These are phyloP conservation scores for Antechinus stuartii DNA, from an alignment of 2,113 vertebrate genomes.

Conservation along the genomic window DNA sequence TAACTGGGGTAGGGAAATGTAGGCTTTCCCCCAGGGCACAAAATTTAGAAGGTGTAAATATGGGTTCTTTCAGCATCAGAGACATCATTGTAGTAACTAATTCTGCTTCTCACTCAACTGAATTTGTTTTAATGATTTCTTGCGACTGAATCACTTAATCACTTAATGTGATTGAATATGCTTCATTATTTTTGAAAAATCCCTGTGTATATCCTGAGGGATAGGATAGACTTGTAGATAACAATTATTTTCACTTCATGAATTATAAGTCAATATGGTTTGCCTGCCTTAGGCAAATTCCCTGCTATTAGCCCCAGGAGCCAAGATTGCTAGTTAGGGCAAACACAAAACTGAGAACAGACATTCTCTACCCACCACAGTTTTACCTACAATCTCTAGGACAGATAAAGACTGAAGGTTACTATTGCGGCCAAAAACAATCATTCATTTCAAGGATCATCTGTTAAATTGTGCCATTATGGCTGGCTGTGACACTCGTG, in stretches of 20 bases:
- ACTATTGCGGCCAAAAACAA: neutral
- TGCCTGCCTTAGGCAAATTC: neutral
- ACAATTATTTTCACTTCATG: neutral
- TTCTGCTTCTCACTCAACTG: neutral
- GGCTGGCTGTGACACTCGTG: neutral
- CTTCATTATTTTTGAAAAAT: neutral
- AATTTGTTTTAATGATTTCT: neutral
- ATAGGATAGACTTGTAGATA: neutral
- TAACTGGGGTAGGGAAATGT: neutral
- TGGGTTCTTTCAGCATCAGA: neutral
- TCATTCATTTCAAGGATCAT: neutral
- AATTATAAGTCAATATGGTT: neutral
- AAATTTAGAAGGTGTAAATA: neutral
- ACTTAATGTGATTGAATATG: neutral
- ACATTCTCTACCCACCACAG: neutral
- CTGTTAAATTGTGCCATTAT: neutral
- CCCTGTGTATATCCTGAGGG: neutral
- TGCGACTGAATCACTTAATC: neutral
- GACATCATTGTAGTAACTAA: neutral
- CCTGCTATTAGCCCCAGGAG: neutral
- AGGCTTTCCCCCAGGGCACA: neutral
- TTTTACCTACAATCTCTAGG: neutral
- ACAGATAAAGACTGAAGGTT: neutral
- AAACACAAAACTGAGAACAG: neutral
- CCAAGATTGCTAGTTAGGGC: neutral